These are phyloP conservation scores for Lepilemur ruficaudatus DNA, from an alignment of 2,797 vertebrate species.

Conservation along the genomic window DNA sequence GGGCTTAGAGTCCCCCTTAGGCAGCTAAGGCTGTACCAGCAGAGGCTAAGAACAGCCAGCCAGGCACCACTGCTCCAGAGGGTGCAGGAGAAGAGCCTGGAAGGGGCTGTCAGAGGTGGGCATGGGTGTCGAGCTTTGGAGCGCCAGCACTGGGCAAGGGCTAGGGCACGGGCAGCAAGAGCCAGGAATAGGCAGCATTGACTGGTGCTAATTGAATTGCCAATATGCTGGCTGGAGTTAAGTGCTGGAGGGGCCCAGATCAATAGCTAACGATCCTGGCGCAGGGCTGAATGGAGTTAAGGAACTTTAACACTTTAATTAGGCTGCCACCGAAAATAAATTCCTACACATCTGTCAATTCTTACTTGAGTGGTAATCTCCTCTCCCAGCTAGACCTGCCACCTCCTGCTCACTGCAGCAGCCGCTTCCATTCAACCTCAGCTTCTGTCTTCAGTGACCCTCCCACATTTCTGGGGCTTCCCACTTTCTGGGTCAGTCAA, in stretches of 20 bases:
- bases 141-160: slow-evolving; percentile 33
- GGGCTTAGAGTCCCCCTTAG: slow-evolving; percentile 16
- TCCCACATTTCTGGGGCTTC: neutral
- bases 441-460: neutral
- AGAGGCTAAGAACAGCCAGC: slow-evolving; percentile 6
- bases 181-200: slow-evolving; percentile 73
- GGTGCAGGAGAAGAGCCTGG: slow-evolving; percentile 38
- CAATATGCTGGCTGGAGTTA: slow-evolving; percentile 80
- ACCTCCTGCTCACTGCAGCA: neutral
- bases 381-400: slow-evolving; percentile 47
- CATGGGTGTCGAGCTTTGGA: neutral
- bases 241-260: slow-evolving; percentile 82
- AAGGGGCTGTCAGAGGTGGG: slow-evolving; percentile 50
- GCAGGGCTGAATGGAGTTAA: slow-evolving; percentile 84
- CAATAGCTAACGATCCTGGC: slow-evolving; percentile 85
- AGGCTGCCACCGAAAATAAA: slow-evolving; percentile 84
- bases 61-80: neutral
- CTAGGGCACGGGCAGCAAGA: slow-evolving; percentile 59
- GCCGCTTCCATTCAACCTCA: neutral
- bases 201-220: slow-evolving; percentile 83
- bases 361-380: slow-evolving; percentile 80
- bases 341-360: slow-evolving; percentile 84
- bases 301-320: slow-evolving; percentile 87
- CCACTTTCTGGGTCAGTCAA: neutral
- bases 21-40: slow-evolving; percentile 21